These are phyloP conservation scores for Coptotermes formosanus DNA, from an alignment of 1,140 invertebrate species.

Conservation along the genomic window DNA sequence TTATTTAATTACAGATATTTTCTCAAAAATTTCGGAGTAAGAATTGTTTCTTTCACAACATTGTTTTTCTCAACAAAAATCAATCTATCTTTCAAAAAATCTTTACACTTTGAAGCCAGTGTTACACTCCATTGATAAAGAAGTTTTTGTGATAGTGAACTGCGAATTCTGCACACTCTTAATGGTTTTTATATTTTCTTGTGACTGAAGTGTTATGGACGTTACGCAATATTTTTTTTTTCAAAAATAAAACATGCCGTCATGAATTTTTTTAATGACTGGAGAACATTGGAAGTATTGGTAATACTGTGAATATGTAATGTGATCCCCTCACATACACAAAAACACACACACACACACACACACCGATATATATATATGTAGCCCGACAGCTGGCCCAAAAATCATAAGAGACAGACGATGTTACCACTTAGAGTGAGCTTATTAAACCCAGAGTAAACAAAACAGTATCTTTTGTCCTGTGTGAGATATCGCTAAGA, in stretches of 20 bases:
- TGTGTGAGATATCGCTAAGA: background rate
- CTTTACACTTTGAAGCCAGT: background rate
- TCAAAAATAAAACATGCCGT: background rate
- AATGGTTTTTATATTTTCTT: background rate
- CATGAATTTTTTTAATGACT: background rate
- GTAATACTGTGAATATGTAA: background rate
- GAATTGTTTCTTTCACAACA: background rate
- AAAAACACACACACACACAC: too few relatives aligned
- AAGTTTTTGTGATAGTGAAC: background rate
- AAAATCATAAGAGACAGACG: background rate
- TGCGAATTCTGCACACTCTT: background rate
- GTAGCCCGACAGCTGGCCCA: background rate
- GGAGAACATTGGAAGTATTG: background rate
- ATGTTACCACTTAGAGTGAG: background rate
- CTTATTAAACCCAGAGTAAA: background rate
- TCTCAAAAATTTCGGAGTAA: background rate
- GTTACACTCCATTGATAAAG: background rate
- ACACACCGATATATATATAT: background rate
- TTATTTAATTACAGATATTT: background rate
- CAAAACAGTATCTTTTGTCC: background rate
- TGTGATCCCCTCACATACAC: background rate
- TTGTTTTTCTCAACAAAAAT: background rate
- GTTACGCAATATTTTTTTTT: background rate
- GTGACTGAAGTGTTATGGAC: background rate
- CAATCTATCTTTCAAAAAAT: background rate